Evolutionary conservation across 2,113 vertebrate species (phyloP), one percentile per base, ranked within the genome.

Genomic region (Bombycilla garrulus): DNA sequence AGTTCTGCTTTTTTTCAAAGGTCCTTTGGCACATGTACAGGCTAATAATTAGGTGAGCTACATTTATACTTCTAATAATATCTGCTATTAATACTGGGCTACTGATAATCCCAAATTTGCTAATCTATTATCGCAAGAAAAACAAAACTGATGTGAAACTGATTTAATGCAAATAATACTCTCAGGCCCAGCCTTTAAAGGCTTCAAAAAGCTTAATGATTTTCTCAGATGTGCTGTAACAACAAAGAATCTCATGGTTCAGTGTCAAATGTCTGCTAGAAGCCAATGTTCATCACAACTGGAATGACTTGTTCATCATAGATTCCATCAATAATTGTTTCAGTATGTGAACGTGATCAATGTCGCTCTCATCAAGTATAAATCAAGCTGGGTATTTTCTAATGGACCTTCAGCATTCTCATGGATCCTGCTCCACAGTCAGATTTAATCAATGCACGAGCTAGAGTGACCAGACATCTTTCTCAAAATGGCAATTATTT

Each of bases 231-330:
- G 89, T 78, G 78, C 81, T 84, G 83, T 22, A 96, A 93, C 80
- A 96, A 96, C 95, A 94, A 96, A 96, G 81, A 94, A 91, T 77
- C 71, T 97, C 92, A 95, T 77, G 83, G 92, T 85, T 97, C 91
- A 77, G 78, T 64, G 86, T 95, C 91, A 95, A 92, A 96, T 67
- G 57, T 78, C 91, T 95, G 92, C 94, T 92, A 91, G 81, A 83
- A 95, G 74, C 90, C 81, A 85, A 87, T 78, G 69, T 33, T 95
- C 60, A 94, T 87, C 94, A 93, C 92, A 86, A 96, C 62, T 61
- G 64, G 69, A 93, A 89, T 81, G 96, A 96, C 81, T 91, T 95
- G 79, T 54, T 97, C 86, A 95, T 96, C 88, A 96, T 33, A 94
- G 64, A 78, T 65, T 81, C 85, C 76, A 95, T 93, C 91, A 97